Conservation (phyloP, 23 tunicate genomes). For the Styela plicata region DNA sequence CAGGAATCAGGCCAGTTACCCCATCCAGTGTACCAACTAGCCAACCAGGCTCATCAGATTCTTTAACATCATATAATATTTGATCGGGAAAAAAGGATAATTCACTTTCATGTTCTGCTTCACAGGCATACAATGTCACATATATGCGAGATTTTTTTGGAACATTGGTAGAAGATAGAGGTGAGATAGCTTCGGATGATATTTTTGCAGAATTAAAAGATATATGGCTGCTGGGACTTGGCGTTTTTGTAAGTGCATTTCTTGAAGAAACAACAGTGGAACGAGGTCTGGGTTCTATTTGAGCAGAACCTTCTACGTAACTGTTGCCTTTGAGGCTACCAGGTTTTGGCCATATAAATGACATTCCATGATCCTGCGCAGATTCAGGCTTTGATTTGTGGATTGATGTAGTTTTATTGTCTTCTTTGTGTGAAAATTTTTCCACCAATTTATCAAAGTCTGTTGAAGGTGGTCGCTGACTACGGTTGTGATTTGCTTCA, state of each 20-base stretch:
- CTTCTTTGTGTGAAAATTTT: neutral
- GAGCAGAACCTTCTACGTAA: neutral
- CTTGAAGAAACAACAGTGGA: constrained; percentile 10
- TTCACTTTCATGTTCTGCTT: constrained; percentile 60
- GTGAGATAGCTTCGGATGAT: neutral
- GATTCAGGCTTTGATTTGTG: neutral
- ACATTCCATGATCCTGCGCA: neutral
- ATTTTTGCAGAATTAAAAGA: neutral
- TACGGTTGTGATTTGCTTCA: neutral
- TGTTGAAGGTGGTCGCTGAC: neutral
- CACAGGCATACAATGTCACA: constrained; percentile 52
- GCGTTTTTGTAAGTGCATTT: neutral
- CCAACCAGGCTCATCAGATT: constrained; percentile 87
- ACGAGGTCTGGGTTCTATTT: neutral
- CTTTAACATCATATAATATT: constrained; percentile 29
- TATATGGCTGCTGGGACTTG: neutral
- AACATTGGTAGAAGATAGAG: neutral
- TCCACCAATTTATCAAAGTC: constrained; percentile 12
- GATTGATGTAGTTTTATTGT: neutral
- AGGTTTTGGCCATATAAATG: constrained; percentile 10
- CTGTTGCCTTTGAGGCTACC: neutral
- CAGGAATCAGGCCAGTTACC: constrained; percentile 53
- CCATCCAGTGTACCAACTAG: constrained; percentile 48
- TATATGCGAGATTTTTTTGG: constrained; percentile 16
- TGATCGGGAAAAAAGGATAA: constrained; percentile 66